Evolutionary conservation across 2,113 vertebrate genomes (phyloP).

Genomic region (Rhabdornis inornatus): DNA sequence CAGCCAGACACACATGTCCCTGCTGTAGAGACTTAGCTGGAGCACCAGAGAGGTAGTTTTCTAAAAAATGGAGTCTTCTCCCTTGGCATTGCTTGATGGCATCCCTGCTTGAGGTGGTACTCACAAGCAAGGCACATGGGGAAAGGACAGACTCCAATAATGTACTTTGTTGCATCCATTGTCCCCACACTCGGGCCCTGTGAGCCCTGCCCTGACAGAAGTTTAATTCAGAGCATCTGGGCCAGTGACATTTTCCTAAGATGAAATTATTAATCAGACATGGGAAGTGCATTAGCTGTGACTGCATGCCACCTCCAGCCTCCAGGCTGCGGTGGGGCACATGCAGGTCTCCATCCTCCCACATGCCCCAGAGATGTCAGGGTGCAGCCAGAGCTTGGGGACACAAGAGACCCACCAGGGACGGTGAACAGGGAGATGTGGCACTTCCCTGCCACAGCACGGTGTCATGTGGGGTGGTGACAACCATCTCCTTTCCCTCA

Average conservation of each 20-base stretch:
- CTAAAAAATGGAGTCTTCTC: rapidly evolving
- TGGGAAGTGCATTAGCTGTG: constrained; percentile 16
- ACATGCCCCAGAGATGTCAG: rapidly evolving
- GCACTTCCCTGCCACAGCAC: rapidly evolving
- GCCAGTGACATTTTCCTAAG: background rate
- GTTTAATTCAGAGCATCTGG: background rate
- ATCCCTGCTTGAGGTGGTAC: background rate
- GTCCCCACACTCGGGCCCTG: background rate
- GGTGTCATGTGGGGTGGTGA: rapidly evolving
- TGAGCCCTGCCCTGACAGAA: background rate
- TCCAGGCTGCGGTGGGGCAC: background rate
- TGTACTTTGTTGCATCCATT: background rate
- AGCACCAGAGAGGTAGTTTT: background rate
- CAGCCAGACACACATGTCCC: background rate
- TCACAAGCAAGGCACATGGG: background rate
- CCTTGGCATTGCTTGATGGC: background rate
- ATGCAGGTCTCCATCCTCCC: background rate
- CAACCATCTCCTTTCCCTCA: background rate
- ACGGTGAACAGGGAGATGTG: rapidly evolving
- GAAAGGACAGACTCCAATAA: background rate
- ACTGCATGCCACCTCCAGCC: background rate
- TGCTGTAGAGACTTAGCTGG: rapidly evolving
- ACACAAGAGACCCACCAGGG: rapidly evolving
- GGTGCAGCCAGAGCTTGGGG: rapidly evolving
- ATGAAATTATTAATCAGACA: constrained; percentile 38